A percentile compares a stretch with the other conserved stretches of the same genome.
phyloP scores from a whole-genome alignment of 2,113 vertebrate species.

The Clarias batrachus region DNA sequence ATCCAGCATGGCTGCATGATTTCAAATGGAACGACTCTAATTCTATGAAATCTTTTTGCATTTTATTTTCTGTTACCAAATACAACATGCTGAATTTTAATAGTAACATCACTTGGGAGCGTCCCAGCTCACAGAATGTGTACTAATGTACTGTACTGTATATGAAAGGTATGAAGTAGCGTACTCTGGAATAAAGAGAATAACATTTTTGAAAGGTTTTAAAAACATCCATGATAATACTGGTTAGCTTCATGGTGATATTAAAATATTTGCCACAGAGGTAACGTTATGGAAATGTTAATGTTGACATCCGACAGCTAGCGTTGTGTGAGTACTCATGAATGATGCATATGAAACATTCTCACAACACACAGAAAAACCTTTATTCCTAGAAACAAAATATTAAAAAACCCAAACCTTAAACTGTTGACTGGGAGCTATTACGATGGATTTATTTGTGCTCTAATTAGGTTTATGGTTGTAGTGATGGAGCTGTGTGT shows the following conservation, averaged over 20 bases:
- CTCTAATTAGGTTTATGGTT: neutral
- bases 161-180: neutral
- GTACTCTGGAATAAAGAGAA: neutral
- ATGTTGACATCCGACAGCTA: neutral
- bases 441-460: neutral
- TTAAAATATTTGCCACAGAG: neutral
- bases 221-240: neutral
- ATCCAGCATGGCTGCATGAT: neutral
- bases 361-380: neutral
- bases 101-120: neutral
- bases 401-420: neutral
- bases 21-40: neutral
- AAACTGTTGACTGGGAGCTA: neutral
- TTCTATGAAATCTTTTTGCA: neutral
- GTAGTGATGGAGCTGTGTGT: slow-evolving; percentile 33
- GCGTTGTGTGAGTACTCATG: neutral
- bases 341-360: neutral
- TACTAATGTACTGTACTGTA: neutral
- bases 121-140: neutral
- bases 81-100: neutral
- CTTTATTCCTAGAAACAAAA: neutral
- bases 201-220: neutral
- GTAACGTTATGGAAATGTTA: neutral
- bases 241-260: neutral
- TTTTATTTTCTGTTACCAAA: neutral